Evolutionary conservation across 2,888 invertebrate genomes (phyloP).

Genomic region (Ganaspis brasiliensis): DNA sequence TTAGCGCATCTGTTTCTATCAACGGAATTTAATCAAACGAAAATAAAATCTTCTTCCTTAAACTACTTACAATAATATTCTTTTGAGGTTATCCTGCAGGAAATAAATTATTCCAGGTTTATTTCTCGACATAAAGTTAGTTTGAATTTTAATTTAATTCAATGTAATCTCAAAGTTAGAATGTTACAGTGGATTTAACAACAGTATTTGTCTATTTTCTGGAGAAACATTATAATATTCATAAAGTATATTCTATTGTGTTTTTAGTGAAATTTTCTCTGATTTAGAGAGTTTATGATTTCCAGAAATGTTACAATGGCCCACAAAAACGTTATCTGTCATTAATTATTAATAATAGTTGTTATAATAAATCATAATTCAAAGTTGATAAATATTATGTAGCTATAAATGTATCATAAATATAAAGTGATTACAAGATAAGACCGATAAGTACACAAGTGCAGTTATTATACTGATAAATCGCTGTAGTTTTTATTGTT

Average conservation of each 20-base stretch:
- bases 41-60: not conserved
- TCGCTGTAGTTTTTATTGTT: not conserved
- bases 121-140: not conserved
- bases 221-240: not conserved
- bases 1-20: not conserved
- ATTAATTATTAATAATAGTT: too few relatives aligned
- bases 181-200: not conserved
- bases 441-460: not conserved
- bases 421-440: not conserved
- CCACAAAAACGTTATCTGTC: too few relatives aligned
- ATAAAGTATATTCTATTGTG: not conserved
- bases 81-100: not conserved
- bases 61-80: not conserved
- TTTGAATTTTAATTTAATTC: not conserved
- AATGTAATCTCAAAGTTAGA: conserved; percentile 11
- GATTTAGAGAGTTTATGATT: too few relatives aligned
- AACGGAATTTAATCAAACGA: not conserved
- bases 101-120: not conserved
- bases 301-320: too few relatives aligned
- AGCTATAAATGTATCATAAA: not conserved
- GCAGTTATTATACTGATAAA: not conserved
- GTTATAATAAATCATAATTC: not conserved
- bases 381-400: not conserved
- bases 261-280: not conserved
- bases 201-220: not conserved